Evolutionary conservation across 2,888 invertebrate genomes (phyloP), one percentile per base, ranked within the genome.

Genomic region (Buathra laborator): DNA sequence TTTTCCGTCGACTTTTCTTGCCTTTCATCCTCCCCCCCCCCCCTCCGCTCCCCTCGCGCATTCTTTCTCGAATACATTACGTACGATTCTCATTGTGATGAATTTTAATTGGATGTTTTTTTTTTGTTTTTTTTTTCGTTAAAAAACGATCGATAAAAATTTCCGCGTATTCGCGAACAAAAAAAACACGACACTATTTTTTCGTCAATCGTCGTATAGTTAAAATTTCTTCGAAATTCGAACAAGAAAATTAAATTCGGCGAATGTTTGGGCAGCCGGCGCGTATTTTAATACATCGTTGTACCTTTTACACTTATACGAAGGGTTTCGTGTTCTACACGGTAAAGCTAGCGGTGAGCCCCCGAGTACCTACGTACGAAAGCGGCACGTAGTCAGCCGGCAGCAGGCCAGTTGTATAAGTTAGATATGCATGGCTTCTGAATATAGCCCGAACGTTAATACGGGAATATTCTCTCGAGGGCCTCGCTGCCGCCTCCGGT

Each of bases 341-440:
- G 83, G 77, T 71, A 66, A 64, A 66, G 48, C 72, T 56, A 29
- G 14, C 7, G 43, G 86, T 64, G 78, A 86, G 76, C 67, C 76
- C 46, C 29, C 37, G 37, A 37, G 37, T 37, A 0, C 37, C 6
- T 37, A 75, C 71, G 75, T 83, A 81, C 72, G 72, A 72, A 66
- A 77, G 81, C 82, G 82, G 87, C 83, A 86, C 82, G 84, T 81
- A 85, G 59, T 14, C 56, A 81, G 71, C 81, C 64, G 3, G 24
- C 24, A 64, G 24, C 24, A 64, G 84, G 81, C 70, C 74, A 87
- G 64, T 81, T 80, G 84, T 86, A 77, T 71, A 88, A 90, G 89
- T 93, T 91, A 90, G 89, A 88, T 92, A 93, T 92, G 92, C 92
- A 93, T 92, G 90, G 90, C 88, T 90, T 88, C 87, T 90, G 92